Base-by-base conservation (phyloP, 1,140 invertebrate species). In the Tetragonula clypearis region DNA sequence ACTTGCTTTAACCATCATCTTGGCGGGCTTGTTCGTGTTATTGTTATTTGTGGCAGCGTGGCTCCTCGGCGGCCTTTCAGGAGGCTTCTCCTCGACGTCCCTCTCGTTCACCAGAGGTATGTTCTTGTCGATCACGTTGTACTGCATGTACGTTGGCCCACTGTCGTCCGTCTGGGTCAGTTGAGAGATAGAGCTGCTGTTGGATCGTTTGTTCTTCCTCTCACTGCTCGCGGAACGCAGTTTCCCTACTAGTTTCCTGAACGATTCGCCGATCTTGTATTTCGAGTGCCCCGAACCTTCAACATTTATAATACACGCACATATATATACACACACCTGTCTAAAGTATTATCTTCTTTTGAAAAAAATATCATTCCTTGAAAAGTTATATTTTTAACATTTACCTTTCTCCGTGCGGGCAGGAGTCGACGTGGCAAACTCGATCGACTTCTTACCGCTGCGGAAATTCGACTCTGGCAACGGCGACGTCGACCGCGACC, bases 241-340 rank as follows among this genome's bases (percentile, higher is more conserved):
- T 92, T 97, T 97, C 60, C 97, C 97, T 8, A 98, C 97, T 75
- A 98, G 93, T 91, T 97, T 97, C 73, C 97, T 95, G 87, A 98
- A 96, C 0, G 97, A 97, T 69, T 95, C 94, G 55, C 95, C 95
- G 55, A 95, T 94, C 56, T 92, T 92, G 76, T 92, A 94, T 41
- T 94, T 95, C 9, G 93, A 89, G 80, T 97, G 96, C 21, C 97
- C 96, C 66, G 82, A 91, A 86, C 90, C 92, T 93, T 60, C 17
- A 72, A 49, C 12, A 12, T 49, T 49, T 23, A 0, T n/a, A n/a
- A 72, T 0, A 5, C 15, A 26, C 6, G 49, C 23, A 14, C 1
- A 11, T 60, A 62, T 62, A 62, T 35, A 35, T 35, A 35, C 3
- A 35, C 3, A 35, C 11, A 62, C 3, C 9, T 60, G 23, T 23